Percentiles rank a stretch among this genome's conserved stretches.
Conservation (phyloP, 2,113 vertebrate species). For the Gymnobelideus leadbeateri region DNA sequence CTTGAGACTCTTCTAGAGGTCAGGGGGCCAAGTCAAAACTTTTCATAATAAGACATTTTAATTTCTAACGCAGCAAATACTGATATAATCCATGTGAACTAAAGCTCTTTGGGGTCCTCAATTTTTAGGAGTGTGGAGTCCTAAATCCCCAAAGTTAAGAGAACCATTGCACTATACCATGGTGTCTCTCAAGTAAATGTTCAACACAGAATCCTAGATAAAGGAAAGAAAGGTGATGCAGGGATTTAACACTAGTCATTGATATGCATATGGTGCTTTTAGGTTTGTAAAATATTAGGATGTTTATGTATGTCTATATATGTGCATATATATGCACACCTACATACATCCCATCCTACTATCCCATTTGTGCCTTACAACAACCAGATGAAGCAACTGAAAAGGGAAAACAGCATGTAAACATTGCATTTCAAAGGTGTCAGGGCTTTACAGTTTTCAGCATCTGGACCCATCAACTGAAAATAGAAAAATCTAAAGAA, state of each 20-base stretch:
- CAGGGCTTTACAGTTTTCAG: background rate
- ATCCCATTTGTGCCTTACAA: background rate
- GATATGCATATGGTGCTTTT: background rate
- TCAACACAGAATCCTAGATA: background rate
- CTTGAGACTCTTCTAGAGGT: background rate
- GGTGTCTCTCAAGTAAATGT: background rate
- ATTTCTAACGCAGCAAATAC: background rate
- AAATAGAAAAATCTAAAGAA: constrained; percentile 7
- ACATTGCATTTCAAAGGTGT: background rate
- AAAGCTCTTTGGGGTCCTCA: background rate
- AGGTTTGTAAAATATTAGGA: background rate
- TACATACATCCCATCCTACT: background rate
- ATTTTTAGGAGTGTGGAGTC: background rate
- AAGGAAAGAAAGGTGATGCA: background rate
- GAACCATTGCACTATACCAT: background rate
- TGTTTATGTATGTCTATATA: background rate
- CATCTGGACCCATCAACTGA: background rate
- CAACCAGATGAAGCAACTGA: background rate
- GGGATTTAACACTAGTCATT: background rate
- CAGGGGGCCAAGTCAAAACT: background rate
- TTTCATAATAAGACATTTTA: background rate
- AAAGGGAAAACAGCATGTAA: background rate
- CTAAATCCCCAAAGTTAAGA: background rate
- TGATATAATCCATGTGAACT: background rate
- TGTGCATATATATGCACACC: background rate